Evolutionary conservation across 2,888 invertebrate species (phyloP).

Genomic region (Autographa pulchrina): DNA sequence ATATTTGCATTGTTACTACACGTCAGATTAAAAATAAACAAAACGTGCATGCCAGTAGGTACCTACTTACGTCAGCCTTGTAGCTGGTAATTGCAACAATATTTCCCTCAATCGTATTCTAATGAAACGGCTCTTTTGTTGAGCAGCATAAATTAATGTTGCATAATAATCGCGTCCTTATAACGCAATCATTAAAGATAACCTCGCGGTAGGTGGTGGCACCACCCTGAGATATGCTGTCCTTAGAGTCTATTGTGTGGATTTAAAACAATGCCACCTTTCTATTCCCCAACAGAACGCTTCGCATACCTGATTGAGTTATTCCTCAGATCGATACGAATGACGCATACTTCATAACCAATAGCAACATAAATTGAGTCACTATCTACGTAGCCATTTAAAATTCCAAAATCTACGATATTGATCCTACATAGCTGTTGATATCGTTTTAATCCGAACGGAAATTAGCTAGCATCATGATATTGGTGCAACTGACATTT

Average conservation of each 20-base stretch:
- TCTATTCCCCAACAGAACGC: slow-evolving; percentile 70
- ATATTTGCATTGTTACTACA: not conserved
- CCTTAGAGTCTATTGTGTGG: slow-evolving; percentile 72
- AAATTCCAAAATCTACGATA: slow-evolving; percentile 14
- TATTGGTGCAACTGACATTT: slow-evolving; percentile 30
- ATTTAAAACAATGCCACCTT: slow-evolving; percentile 74
- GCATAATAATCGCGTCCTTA: slow-evolving; percentile 47
- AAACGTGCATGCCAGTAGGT: not conserved
- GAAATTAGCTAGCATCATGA: slow-evolving; percentile 6
- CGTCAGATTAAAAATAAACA: slow-evolving; percentile 1
- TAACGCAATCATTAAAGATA: slow-evolving; percentile 43
- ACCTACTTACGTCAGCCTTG: not conserved
- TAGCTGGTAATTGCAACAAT: slow-evolving; percentile 22
- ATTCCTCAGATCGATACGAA: slow-evolving; percentile 69
- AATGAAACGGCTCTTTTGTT: slow-evolving; percentile 36
- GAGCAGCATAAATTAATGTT: slow-evolving; percentile 38
- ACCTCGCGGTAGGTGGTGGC: slow-evolving; percentile 44
- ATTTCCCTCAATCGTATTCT: slow-evolving; percentile 36
- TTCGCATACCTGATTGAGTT: slow-evolving; percentile 65
- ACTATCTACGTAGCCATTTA: slow-evolving; percentile 29
- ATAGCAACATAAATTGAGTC: slow-evolving; percentile 37
- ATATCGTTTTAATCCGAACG: slow-evolving; percentile 4
- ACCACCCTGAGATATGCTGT: slow-evolving; percentile 67
- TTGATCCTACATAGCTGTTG: not conserved
- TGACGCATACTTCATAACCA: slow-evolving; percentile 69